These are phyloP conservation scores for Vollenhovia emeryi DNA, from an alignment of 1,140 invertebrate species.

Conservation along the genomic window DNA sequence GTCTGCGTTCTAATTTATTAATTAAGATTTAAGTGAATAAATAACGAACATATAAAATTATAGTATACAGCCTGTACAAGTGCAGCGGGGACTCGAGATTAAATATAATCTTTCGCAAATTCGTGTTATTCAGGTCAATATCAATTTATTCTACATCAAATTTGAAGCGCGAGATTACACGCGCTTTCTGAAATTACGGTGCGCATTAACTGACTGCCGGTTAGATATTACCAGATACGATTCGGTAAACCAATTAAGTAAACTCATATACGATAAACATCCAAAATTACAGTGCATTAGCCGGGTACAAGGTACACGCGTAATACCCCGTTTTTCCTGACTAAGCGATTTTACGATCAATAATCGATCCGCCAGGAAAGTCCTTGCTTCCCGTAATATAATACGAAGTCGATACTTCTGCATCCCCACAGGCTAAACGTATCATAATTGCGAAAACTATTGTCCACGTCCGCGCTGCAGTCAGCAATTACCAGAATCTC, in stretches of 20 bases:
- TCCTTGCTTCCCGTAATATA: conserved; percentile 26
- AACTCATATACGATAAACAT: conserved; percentile 40
- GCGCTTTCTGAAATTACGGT: conserved; percentile 22
- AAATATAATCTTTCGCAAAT: conserved; percentile 1
- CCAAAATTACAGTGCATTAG: conserved; percentile 46
- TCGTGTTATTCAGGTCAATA: conserved; percentile 28
- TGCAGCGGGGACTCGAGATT: background rate
- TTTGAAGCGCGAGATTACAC: conserved; percentile 19
- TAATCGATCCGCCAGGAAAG: conserved; percentile 36
- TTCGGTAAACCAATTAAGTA: conserved; percentile 17
- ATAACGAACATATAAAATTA: background rate
- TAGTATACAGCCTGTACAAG: background rate
- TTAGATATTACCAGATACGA: conserved; percentile 22
- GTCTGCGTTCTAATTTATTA: conserved; percentile 10
- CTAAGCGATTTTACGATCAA: conserved; percentile 50
- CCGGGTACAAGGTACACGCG: background rate
- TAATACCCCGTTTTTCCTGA: conserved; percentile 29
- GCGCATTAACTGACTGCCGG: conserved; percentile 1
- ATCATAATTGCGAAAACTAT: conserved; percentile 31
- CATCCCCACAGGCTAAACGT: background rate
- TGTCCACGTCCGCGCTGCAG: conserved; percentile 21
- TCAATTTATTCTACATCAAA: conserved; percentile 48
- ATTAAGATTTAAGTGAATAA: conserved; percentile 1
- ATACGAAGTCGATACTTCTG: conserved; percentile 27
- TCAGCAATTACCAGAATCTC: background rate